A percentile compares a stretch with the other conserved stretches of the same genome.
phyloP scores from a whole-genome alignment of 64 coral and sea anemone species.

The Actinia tenebrosa region DNA sequence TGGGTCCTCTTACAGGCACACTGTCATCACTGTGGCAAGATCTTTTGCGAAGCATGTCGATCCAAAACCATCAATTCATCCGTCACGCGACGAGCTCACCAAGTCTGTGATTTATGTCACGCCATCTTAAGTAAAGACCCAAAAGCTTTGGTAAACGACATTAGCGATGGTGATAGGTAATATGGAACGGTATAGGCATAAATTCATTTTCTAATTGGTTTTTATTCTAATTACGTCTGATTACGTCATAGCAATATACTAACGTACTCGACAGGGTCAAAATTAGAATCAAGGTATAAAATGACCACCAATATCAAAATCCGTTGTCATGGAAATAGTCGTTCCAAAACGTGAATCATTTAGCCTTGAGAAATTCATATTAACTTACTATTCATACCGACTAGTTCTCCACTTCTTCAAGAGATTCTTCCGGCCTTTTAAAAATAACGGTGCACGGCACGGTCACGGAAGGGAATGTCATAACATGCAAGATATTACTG shows the following conservation, averaged over 20 bases:
- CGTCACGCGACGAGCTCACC: conserved; percentile 34
- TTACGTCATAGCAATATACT: not conserved
- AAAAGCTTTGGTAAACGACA: conserved; percentile 33
- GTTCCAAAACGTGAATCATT: not conserved
- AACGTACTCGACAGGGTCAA: not conserved
- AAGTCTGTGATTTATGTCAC: conserved; percentile 69
- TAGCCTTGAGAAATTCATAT: not conserved
- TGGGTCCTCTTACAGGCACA: conserved; percentile 26
- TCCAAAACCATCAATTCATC: conserved; percentile 60
- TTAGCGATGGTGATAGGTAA: not conserved
- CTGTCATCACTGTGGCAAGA: conserved; percentile 85
- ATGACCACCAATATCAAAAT: not conserved
- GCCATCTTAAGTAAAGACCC: conserved; percentile 73
- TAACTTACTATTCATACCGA: too few species aligned
- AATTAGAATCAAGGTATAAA: not conserved
- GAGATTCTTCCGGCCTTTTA: too few species aligned
- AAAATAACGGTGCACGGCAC: too few species aligned
- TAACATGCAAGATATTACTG: too few species aligned
- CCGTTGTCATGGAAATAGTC: not conserved
- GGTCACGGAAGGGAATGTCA: too few species aligned
- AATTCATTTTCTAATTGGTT: not conserved
- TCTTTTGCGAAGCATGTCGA: conserved; percentile 78
- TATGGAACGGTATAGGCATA: not conserved
- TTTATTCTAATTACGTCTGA: not conserved
- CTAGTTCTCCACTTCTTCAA: too few species aligned